These are phyloP conservation scores for Callaeas wilsoni DNA, from an alignment of 2,113 vertebrate genomes.

Conservation along the genomic window DNA sequence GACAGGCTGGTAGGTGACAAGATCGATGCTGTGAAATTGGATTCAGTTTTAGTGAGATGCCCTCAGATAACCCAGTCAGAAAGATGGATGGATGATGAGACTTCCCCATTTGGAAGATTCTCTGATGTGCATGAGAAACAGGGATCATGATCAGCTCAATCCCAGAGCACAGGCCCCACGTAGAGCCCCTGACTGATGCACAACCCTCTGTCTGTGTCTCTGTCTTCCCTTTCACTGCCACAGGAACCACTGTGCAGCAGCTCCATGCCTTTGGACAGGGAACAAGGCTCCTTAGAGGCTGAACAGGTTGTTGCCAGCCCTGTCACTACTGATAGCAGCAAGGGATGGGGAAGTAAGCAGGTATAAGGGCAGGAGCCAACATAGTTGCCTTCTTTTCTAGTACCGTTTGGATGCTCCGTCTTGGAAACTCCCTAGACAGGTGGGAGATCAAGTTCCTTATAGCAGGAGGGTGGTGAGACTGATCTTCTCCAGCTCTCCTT, in stretches of 20 bases:
- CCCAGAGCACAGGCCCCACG: neutral
- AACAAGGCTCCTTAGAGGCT: neutral
- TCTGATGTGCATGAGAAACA: neutral
- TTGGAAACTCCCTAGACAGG: neutral
- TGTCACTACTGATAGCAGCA: neutral
- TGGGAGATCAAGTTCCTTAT: neutral
- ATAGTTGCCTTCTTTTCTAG: neutral
- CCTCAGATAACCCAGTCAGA: constrained; percentile 1
- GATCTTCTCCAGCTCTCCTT: neutral
- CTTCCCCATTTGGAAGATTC: neutral
- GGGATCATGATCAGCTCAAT: neutral
- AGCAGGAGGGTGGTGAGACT: neutral
- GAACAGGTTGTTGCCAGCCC: neutral
- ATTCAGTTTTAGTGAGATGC: neutral
- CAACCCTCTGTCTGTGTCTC: neutral
- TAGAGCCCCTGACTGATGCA: neutral
- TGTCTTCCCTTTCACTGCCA: neutral
- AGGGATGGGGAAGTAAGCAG: neutral
- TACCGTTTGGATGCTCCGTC: neutral
- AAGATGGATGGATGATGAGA: neutral
- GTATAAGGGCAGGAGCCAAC: neutral
- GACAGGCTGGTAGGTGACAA: neutral
- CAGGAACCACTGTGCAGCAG: neutral
- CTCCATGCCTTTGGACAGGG: neutral
- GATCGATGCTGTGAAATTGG: neutral